Percentiles rank a stretch among this genome's conserved stretches.
Conservation (phyloP, 2,113 vertebrate genomes). For the Paralichthys olivaceus region DNA sequence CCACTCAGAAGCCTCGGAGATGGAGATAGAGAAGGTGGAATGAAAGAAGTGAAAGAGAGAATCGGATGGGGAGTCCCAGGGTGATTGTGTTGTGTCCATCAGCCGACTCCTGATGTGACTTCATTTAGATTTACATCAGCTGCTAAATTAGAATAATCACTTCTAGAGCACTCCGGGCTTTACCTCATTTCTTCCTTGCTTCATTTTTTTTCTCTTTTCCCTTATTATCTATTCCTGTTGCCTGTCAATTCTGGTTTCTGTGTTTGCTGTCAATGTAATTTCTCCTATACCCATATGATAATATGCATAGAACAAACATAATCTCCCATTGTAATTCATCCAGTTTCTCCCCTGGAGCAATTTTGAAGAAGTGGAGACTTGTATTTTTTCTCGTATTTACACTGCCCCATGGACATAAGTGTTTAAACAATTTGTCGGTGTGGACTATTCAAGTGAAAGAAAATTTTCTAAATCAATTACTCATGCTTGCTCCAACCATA, state of each 20-base stretch:
- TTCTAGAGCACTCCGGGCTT: conserved; percentile 90
- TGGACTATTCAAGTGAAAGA: too few relatives aligned
- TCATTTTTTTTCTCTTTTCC: conserved; percentile 64
- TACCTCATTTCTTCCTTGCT: conserved; percentile 78
- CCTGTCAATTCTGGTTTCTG: background rate
- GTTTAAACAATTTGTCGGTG: too few relatives aligned
- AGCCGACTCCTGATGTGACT: conserved; percentile 89
- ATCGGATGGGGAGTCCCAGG: conserved; percentile 64
- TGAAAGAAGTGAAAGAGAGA: conserved; percentile 41
- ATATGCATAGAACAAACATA: conserved; percentile 1
- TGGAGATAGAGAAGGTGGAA: conserved; percentile 38
- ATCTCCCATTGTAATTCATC: background rate
- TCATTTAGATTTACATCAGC: conserved; percentile 98
- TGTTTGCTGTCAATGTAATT: background rate
- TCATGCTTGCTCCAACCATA: too few relatives aligned
- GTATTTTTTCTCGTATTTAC: background rate
- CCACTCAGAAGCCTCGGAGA: conserved; percentile 69
- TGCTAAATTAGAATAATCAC: conserved; percentile 99
- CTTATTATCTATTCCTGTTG: conserved; percentile 17
- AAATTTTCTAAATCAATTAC: too few relatives aligned
- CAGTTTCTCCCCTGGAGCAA: background rate
- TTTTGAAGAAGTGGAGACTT: too few relatives aligned
- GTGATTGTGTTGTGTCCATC: conserved; percentile 91
- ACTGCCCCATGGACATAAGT: too few relatives aligned
- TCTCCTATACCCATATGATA: background rate